These are phyloP conservation scores for Stramonita haemastoma DNA, from an alignment of 2,888 invertebrate species.

Conservation along the genomic window DNA sequence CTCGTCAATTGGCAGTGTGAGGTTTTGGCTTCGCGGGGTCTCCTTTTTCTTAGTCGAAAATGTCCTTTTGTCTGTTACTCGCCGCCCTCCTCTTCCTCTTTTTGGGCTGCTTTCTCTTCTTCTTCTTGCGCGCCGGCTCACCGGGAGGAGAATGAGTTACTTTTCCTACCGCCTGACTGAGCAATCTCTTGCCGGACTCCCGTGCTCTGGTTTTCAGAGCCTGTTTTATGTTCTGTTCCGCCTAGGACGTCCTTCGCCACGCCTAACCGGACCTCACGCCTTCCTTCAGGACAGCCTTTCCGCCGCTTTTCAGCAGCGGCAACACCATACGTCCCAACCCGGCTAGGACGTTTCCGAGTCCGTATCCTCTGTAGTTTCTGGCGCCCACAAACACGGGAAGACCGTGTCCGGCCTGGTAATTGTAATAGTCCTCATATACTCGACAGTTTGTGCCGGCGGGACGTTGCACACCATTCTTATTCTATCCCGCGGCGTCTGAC, in stretches of 20 bases:
- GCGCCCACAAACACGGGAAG: slow-evolving; percentile 27
- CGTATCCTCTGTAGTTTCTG: not conserved
- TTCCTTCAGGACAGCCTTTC: slow-evolving; percentile 33
- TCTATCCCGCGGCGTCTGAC: no score
- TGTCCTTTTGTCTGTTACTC: no score
- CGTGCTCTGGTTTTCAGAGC: not conserved
- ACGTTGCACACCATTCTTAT: no score
- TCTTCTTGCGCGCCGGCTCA: not conserved
- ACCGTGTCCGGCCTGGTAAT: slow-evolving; percentile 9
- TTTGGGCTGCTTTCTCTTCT: not conserved
- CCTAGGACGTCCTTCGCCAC: slow-evolving; percentile 23
- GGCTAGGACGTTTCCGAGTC: slow-evolving; percentile 28
- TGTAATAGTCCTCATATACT: slow-evolving; percentile 17
- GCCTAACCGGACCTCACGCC: slow-evolving; percentile 16
- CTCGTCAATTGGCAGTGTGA: no score
- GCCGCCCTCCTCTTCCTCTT: not conserved
- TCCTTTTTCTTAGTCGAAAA: not conserved
- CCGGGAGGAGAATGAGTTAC: not conserved
- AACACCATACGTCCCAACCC: slow-evolving; percentile 14
- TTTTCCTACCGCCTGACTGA: not conserved
- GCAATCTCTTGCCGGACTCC: not conserved
- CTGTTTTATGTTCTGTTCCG: slow-evolving; percentile 18
- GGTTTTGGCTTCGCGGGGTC: no score
- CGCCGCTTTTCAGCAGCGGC: no score
- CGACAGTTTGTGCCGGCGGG: no score